Base-by-base conservation (phyloP, 2,888 invertebrate species). In the Trissolcus brochymenae region DNA sequence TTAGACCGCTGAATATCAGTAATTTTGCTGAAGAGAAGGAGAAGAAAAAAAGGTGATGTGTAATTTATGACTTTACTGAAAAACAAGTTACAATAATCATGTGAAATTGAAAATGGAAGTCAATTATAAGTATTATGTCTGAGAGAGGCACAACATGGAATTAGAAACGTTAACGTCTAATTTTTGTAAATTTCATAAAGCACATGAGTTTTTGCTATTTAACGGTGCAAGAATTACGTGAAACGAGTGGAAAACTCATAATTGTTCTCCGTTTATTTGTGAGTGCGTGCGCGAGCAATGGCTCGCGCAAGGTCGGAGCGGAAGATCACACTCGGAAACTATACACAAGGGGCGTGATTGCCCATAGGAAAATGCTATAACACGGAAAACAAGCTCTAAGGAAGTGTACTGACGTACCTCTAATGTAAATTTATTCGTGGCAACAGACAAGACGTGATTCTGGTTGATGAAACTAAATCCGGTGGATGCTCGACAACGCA, bases 341-440 rank as follows among this genome's bases (percentile, higher is more conserved):
- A 35, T 35, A 81, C 84, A 79, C 80, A 83, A 82, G 78, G 82
- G 82, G 81, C 85, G 85, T 84, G 86, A 86, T 86, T 82, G 84
- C 83, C 84, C 77, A 81, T 82, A 82, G 85, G 83, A 86, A 84
- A 84, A 81, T 81, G 81, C 80, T 81, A 82, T 79, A 83, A 83
- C 83, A 81, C 82, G 85, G 83, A 84, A 82, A 84, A 82, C 82
- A 82, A 68, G 81, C 80, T 79, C 72, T 76, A 62, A 81, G 81
- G 80, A 82, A 74, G 80, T 79, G 81, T 76, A 70, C 79, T 81
- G 81, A 81, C 76, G 80, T 81, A 35, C 35, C 81, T 73, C 82
- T 83, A 83, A 86, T 87, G 87, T 84, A 85, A 87, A 87, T 87
- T 84, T 85, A 82, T 83, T 82, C 82, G 80, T 79, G 81, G 79